Base-by-base conservation (phyloP, 1,140 invertebrate genomes). In the Anagrus nilaparvatae region DNA sequence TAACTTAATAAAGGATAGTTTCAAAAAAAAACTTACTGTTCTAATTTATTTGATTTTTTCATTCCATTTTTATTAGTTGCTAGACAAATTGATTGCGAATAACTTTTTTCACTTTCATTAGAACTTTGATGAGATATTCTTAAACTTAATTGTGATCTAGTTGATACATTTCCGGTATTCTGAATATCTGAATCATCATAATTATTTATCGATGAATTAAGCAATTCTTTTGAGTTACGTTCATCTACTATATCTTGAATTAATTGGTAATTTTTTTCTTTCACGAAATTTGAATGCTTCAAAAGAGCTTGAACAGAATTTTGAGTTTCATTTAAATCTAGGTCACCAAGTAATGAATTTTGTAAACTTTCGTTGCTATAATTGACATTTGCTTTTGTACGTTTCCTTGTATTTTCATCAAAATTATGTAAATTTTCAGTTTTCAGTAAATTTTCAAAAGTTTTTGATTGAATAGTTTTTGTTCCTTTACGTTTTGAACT, bases 91-190 rank as follows among this genome's bases (percentile, higher is more conserved):
- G 66, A 69, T 40, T 57, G 54, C 5, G 59, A 65, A 12, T 63
- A 65, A 41, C 59, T 64, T 46, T 56, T 58, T 12, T 67, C 63
- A 21, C 59, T 66, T 13, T 69, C 63, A 4, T 53, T 60, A 0
- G 63, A 63, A 35, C 59, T 65, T 36, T 63, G 63, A 18, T 57
- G 54, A 6, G 63, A 67, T 46, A 67, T 61, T 1, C 62, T 59
- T 7, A 67, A 55, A 36, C 57, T 63, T 30, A 66, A 52, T 44
- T 63, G 63, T 18, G 65, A 65, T 34, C 53, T 59, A 1, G 55
- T 55, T 3, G 63, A 61, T 6, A 58, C 50, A 38, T 64, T 60
- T 9, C 57, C 62, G 5, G 52, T 30, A 38, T 56, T 58, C 3
- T 38, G 48, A 3, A 44, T 23, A 20, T 54, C 59, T 5, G 52